A percentile compares a stretch with the other conserved stretches of the same genome.
Conservation (phyloP, 2,888 invertebrate species). For the Asteroscopus sphinx region DNA sequence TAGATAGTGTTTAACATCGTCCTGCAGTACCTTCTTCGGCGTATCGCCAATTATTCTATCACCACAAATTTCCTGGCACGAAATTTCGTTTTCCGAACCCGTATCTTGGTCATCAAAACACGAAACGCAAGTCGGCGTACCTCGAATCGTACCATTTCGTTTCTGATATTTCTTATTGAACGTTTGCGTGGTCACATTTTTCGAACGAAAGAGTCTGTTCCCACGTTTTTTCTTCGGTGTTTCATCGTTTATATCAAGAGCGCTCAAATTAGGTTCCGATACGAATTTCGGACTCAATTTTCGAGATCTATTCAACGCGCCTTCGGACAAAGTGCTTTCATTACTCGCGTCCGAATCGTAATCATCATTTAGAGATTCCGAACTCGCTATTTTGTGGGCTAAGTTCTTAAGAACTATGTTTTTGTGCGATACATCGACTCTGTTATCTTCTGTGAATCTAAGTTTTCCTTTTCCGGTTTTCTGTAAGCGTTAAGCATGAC, state of each 20-base stretch:
- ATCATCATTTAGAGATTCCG: constrained; percentile 80
- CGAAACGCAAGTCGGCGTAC: constrained; percentile 84
- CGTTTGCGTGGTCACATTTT: constrained; percentile 73
- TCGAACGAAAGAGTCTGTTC: constrained; percentile 81
- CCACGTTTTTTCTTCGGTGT: constrained; percentile 85
- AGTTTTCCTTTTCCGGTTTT: constrained; percentile 79
- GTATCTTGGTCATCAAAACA: constrained; percentile 84
- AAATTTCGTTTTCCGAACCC: constrained; percentile 67
- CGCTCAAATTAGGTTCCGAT: constrained; percentile 85
- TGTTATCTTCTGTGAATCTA: constrained; percentile 75
- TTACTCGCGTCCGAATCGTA: constrained; percentile 84
- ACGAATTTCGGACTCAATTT: constrained; percentile 86
- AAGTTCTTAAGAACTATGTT: constrained; percentile 84
- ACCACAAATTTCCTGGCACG: constrained; percentile 49
- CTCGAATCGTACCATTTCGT: constrained; percentile 67
- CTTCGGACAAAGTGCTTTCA: constrained; percentile 84
- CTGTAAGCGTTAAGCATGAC: constrained; percentile 74
- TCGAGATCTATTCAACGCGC: constrained; percentile 75
- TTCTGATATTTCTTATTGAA: constrained; percentile 84
- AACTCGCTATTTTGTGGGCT: constrained; percentile 82
- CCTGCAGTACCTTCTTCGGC: constrained; percentile 69
- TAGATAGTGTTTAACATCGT: constrained; percentile 74
- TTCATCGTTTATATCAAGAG: constrained; percentile 76
- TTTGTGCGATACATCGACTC: constrained; percentile 82
- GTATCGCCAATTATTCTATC: constrained; percentile 64